Evolutionary conservation across 2,888 invertebrate species (phyloP), one percentile per base, ranked within the genome.

Genomic region (Tachystola acroxantha): DNA sequence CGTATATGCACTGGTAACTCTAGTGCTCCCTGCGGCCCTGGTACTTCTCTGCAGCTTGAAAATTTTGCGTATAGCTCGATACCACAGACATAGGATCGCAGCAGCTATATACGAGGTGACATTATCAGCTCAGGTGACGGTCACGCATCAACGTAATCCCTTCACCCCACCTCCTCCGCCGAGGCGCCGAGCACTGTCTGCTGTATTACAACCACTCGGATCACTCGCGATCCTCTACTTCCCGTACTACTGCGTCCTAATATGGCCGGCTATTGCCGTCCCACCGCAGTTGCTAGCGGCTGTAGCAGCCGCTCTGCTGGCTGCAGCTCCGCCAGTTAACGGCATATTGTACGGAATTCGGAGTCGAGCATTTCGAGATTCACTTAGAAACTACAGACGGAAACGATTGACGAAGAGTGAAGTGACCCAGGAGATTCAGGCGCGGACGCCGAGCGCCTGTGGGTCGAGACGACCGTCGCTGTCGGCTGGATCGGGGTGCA

Each of bases 71-170:
- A 91, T 91, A 39, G 91, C 91, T 6, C 80, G 91, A 1, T 93
- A 94, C 67, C 95, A 95, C 61, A 89, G 94, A 4, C 94, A 95
- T 65, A 89, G 94, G 40, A 95, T 95, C 50, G 94, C 94, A 16
- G 93, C 94, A 30, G 94, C 95, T 13, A 94, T 95, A 49, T 94
- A 93, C 76, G 94, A 95, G 84, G 94, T 94, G 27, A 94, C 94
- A 0, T 71, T 95, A 34, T 93, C 94, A 6, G 94, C 94, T 0
- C 94, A 95, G 79, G 94, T 94, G 47, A 93, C 94, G 32, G 93
- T 94, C 53, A 94, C 94, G 0, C 94, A 94, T 61, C 94, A 94
- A 66, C 85, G 93, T 46, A 94, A 94, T 60, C 94, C 94, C 6
- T 93, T 94, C 66, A 90, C 91, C 45, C 88, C 92, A 30, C 92